phyloP scores from a whole-genome alignment of 2,888 invertebrate genomes.

The Callyntrura sp. region DNA sequence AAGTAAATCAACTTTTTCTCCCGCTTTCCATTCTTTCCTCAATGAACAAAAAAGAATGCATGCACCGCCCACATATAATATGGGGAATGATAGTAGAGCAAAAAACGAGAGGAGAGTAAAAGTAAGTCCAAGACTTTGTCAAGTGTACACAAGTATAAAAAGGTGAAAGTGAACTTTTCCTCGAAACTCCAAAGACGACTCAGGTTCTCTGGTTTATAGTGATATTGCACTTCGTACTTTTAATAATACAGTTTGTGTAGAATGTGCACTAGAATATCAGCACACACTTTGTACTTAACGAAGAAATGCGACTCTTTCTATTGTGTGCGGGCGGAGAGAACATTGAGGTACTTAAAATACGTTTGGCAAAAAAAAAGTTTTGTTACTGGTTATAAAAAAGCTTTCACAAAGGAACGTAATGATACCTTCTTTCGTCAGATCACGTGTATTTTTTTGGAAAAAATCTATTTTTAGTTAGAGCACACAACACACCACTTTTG shows the following conservation, averaged over 20 bases:
- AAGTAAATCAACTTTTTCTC: constrained; percentile 42
- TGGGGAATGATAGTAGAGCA: constrained; percentile 38
- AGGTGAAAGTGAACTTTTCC: constrained; percentile 57
- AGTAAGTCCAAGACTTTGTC: constrained; percentile 60
- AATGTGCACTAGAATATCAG: background rate
- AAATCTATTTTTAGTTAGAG: constrained; percentile 7
- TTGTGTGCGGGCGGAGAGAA: background rate
- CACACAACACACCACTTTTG: background rate
- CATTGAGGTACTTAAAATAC: no score
- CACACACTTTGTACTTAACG: background rate
- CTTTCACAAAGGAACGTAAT: background rate
- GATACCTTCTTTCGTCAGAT: background rate
- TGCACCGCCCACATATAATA: no score
- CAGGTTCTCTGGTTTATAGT: background rate
- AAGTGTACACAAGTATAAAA: constrained; percentile 44
- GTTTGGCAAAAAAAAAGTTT: constrained; percentile 4
- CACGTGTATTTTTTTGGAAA: background rate
- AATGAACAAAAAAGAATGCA: constrained; percentile 40
- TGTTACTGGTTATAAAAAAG: background rate
- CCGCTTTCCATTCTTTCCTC: background rate
- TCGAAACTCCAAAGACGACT: background rate
- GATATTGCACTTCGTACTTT: no score
- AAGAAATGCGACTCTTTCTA: background rate
- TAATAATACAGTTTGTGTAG: constrained; percentile 6
- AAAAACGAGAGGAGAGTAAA: constrained; percentile 48